Base-by-base conservation (phyloP, 2,113 vertebrate species). In the Melanostigma gelatinosum region DNA sequence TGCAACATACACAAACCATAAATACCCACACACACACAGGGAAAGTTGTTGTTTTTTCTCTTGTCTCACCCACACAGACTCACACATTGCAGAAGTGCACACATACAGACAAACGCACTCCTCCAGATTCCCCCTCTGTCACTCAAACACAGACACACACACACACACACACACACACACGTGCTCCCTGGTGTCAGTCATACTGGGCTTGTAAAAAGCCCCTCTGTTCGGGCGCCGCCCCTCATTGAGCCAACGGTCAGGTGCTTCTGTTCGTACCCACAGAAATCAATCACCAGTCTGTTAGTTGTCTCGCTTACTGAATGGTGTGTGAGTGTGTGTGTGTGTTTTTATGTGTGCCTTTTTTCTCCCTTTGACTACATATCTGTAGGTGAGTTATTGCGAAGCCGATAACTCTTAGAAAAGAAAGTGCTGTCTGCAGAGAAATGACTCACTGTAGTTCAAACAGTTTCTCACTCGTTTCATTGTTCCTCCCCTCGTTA, bases 231-330 rank as follows among this genome's bases (percentile, higher is more conserved):
- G 46, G 50, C 74, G 50, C 75, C 78, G 20, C 83, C 87, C 80
- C 60, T 85, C 60, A 75, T 83, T 63, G 67, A 13, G 0, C 75
- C 82, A 86, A 82, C 80, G 67, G 76, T 92, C 91, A 93, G 89
- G 91, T 91, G 84, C 80, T 87, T 84, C 83, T 86, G 84, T 86
- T 89, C 72, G 54, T 73, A 84, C 34, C 66, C 71, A 60, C 75
- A 85, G 85, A 84, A 87, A 91, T 89, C 87, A 88, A 84, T 91
- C 89, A 92, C 60, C 88, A 91, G 88, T 87, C 80, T 88, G 80
- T 63, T 90, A 20, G 50, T 24, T 89, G 87, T 88, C 89, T 84
- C 11, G 18, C 72, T 57, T 44, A 4, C 29, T 87, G 52, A 87
- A 82, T 85, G 12, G 48, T 60, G 54, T 64, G 64, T 38, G 32